Evolutionary conservation across 2,888 invertebrate species (phyloP).

Genomic region (Heteropelma amictum): DNA sequence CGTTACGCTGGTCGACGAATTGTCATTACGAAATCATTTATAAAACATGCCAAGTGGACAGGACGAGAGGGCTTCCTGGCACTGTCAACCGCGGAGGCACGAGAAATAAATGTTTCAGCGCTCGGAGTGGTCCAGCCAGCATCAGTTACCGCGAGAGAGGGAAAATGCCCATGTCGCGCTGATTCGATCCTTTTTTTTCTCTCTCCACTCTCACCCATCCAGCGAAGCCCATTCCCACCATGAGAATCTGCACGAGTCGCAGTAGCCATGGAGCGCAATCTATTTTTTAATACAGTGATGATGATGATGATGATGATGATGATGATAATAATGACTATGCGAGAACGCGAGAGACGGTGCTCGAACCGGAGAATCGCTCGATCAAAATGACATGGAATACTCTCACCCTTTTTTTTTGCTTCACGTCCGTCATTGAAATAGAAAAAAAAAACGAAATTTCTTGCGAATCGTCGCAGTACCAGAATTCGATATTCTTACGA

Average conservation of each 20-base stretch:
- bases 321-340: neutral
- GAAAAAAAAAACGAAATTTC: neutral
- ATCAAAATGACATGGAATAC: constrained; percentile 22
- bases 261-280: constrained; percentile 38
- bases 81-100: constrained; percentile 63
- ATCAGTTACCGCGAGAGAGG: constrained; percentile 17
- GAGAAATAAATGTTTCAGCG: constrained; percentile 62
- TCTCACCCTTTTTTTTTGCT: too few relatives aligned
- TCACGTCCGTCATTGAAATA: neutral
- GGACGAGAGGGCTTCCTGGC: constrained; percentile 56
- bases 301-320: neutral
- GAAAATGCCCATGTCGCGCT: constrained; percentile 69
- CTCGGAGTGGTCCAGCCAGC: constrained; percentile 53
- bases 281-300: constrained; percentile 36
- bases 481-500: too few relatives aligned
- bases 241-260: constrained; percentile 25
- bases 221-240: constrained; percentile 23
- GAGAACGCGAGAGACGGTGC: neutral
- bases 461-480: too few relatives aligned
- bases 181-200: constrained; percentile 34
- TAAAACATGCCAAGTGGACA: constrained; percentile 62
- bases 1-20: constrained; percentile 39
- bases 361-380: neutral
- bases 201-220: constrained; percentile 16
- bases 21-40: constrained; percentile 66